Evolutionary conservation across 2,797 vertebrate genomes (phyloP), one percentile per base, ranked within the genome.

Genomic region (Eospalax fontanierii): DNA sequence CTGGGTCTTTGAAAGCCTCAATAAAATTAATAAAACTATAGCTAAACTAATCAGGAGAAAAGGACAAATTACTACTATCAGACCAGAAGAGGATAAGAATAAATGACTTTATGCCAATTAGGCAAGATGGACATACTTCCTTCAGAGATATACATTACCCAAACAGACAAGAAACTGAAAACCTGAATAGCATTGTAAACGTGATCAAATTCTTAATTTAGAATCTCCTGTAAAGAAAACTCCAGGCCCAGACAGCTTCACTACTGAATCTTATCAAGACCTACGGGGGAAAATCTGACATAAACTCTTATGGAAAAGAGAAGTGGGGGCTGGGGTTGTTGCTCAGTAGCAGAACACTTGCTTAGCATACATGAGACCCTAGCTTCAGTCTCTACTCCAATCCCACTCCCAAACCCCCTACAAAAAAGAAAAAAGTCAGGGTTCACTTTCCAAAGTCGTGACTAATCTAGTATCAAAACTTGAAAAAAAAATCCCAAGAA

Each of bases 271-370:
- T 30, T 40, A 38, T 86, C 24, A 71, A 19, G 50, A 40, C 28
- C 21, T 59, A 15, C 19, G 46, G 50, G 15, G 28, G 46, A 54
- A 21, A 28, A 38, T 85, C 46, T 50, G 46, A 8, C 38, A 38
- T 9, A 54, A 28, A 50, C 66, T 38, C 5, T 38, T 38, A 71
- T 26, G 30, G 46, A 70, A 28, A 6, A n/a, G 18, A 54, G n/a
- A 5, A 9, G 16, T 2, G 16, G 1, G 26, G 80, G 16, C 16
- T 63, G n/a, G 38, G 8, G 59, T 0, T 3, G 16, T 38, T 18
- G 16, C 59, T 43, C 59, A 43, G 59, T 43, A 18, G 30, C 19
- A 4, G 35, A 35, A 28, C 15, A 11, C 38, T 26, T 63, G 79
- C 57, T 30, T 14, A 5, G 79, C 24, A 81, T n/a, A 59, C 59